Percentiles rank a stretch among this genome's conserved stretches.
Evolutionary conservation across 2,888 invertebrate genomes (phyloP).

Genomic region (Heliothis peltigera): DNA sequence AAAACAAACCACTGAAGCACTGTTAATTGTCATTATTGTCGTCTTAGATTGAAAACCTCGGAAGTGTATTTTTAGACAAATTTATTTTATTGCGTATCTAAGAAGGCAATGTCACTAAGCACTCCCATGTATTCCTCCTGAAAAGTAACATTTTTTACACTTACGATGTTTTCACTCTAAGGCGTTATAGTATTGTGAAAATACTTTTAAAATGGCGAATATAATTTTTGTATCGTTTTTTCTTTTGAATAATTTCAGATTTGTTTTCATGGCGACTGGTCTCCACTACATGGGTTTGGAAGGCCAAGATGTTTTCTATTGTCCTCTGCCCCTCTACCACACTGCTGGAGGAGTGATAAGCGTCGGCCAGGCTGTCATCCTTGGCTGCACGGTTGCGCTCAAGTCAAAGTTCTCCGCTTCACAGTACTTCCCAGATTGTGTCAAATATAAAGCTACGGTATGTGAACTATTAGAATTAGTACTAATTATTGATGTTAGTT

Average conservation of each 20-base stretch:
- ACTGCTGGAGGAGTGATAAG: conserved; percentile 97
- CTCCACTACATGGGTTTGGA: conserved; percentile 92
- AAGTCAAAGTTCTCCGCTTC: conserved; percentile 98
- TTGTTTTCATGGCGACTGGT: conserved; percentile 93
- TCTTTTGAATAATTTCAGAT: conserved; percentile 85
- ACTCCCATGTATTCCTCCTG: too few relatives aligned
- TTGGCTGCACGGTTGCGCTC: conserved; percentile 95
- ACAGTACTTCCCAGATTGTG: conserved; percentile 97
- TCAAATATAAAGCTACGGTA: conserved; percentile 98
- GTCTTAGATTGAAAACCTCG: too few relatives aligned
- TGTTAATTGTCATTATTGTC: too few relatives aligned
- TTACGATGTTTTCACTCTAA: too few relatives aligned
- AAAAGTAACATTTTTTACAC: too few relatives aligned
- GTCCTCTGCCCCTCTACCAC: conserved; percentile 98
- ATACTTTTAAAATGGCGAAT: too few relatives aligned
- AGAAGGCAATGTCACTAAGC: too few relatives aligned
- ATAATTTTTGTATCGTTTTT: neutral
- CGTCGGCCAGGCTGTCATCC: conserved; percentile 94
- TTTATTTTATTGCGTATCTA: too few relatives aligned
- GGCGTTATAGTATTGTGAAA: too few relatives aligned
- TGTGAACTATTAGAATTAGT: conserved; percentile 67
- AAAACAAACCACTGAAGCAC: neutral
- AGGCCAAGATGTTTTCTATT: conserved; percentile 94
- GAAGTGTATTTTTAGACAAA: too few relatives aligned
- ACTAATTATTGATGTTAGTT: neutral